Evolutionary conservation across 2,113 vertebrate genomes (phyloP).

Genomic region (Thermophis baileyi): DNA sequence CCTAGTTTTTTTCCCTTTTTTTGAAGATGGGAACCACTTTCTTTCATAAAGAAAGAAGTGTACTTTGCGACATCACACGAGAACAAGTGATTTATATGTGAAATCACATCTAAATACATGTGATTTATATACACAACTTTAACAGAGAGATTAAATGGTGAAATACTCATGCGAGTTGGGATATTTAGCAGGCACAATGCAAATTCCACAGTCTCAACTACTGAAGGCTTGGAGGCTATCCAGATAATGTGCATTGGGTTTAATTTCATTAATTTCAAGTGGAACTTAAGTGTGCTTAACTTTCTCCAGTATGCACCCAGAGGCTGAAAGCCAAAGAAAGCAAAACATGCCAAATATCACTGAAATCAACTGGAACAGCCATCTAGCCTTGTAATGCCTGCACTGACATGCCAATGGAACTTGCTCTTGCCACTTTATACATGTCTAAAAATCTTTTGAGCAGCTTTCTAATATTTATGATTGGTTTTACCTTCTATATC

Average conservation of each 20-base stretch:
- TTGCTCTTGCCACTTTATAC: constrained; percentile 28
- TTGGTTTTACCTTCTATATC: constrained; percentile 51
- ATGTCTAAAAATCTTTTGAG: constrained; percentile 29
- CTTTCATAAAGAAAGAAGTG: not conserved
- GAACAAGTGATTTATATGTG: not conserved
- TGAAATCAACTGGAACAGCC: constrained; percentile 1
- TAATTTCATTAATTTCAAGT: constrained; percentile 3
- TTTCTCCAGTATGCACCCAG: not conserved
- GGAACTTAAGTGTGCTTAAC: constrained; percentile 7
- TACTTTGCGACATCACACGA: not conserved
- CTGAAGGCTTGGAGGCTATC: not conserved
- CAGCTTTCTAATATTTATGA: constrained; percentile 44
- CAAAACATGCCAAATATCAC: not conserved
- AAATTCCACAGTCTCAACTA: not conserved
- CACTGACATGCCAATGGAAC: constrained; percentile 52
- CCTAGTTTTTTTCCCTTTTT: not conserved
- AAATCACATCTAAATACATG: not conserved
- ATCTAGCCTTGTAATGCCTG: constrained; percentile 30
- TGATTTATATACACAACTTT: not conserved
- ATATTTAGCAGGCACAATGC: not conserved
- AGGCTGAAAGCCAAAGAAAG: constrained; percentile 7
- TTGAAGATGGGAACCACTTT: not conserved
- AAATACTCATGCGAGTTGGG: not conserved
- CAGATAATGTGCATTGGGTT: not conserved
- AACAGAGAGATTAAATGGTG: not conserved